Percentiles rank a stretch among this genome's conserved stretches.
These are phyloP conservation scores for Collichthys lucidus DNA, from an alignment of 2,113 vertebrate species.

Conservation along the genomic window DNA sequence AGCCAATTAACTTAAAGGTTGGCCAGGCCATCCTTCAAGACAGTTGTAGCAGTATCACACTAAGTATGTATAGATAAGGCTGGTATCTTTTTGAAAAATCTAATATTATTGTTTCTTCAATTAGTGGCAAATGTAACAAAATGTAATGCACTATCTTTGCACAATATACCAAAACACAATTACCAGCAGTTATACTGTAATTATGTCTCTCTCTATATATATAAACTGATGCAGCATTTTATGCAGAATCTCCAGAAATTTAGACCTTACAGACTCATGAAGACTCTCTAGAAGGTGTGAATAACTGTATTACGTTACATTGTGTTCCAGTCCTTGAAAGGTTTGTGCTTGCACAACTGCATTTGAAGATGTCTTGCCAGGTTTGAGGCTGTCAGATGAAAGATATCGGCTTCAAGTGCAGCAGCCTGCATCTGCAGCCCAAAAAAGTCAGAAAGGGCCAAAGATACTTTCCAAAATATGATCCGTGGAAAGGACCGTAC, in stretches of 20 bases:
- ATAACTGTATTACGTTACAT: not conserved
- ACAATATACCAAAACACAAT: no score
- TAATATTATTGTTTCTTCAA: no score
- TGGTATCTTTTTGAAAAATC: no score
- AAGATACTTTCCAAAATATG: constrained; percentile 7
- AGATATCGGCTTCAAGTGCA: not conserved
- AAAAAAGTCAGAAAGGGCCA: constrained; percentile 3
- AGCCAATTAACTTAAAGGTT: no score
- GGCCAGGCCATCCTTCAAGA: no score
- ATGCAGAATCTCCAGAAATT: not conserved
- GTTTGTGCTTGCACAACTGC: constrained; percentile 15
- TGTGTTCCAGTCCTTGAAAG: not conserved
- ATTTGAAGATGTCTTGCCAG: constrained; percentile 3
- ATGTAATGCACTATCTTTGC: no score
- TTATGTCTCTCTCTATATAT: no score
- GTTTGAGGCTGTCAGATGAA: constrained; percentile 29
- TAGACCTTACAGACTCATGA: not conserved
- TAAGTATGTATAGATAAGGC: no score
- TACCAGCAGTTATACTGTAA: no score
- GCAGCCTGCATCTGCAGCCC: constrained; percentile 12
- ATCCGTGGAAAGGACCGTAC: not conserved
- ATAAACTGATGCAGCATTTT: not conserved
- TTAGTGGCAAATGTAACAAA: no score
- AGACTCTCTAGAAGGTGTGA: not conserved
- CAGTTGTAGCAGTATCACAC: no score